These are phyloP conservation scores for Patella depressa DNA, from an alignment of 2,888 invertebrate genomes.

Conservation along the genomic window DNA sequence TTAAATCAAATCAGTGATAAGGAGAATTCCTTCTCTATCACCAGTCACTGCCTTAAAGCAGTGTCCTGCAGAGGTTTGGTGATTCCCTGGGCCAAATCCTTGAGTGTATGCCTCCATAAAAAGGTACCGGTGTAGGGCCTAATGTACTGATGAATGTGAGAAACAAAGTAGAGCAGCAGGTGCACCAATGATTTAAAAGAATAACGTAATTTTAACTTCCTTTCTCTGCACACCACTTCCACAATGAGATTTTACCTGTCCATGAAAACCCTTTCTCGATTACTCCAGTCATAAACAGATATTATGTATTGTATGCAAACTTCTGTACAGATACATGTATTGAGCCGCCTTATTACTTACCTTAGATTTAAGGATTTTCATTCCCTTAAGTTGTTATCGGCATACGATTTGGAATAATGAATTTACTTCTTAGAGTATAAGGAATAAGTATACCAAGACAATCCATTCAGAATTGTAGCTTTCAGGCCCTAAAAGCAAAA, in stretches of 20 bases:
- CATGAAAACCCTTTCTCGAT: not conserved
- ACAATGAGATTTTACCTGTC: not conserved
- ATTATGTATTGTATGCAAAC: not conserved
- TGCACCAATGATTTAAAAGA: no score
- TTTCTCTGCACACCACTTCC: no score
- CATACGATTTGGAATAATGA: not conserved
- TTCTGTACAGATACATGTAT: not conserved
- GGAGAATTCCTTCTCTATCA: not conserved
- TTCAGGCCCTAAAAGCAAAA: no score
- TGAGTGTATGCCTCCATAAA: not conserved
- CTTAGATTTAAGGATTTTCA: not conserved
- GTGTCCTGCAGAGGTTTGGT: no score
- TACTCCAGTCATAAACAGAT: no score
- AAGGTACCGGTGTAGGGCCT: no score
- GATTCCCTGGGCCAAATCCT: not conserved
- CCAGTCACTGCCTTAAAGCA: no score
- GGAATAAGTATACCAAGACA: no score
- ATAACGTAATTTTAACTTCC: no score
- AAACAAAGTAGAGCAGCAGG: no score
- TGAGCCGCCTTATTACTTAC: not conserved
- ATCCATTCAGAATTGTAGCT: no score
- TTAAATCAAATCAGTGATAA: not conserved
- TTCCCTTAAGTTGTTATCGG: not conserved
- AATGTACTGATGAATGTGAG: no score
- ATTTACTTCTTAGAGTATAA: not conserved